Percentiles rank a stretch among this genome's conserved stretches.
phyloP scores from a whole-genome alignment of 2,888 invertebrate genomes.

The Spilarctia lutea region DNA sequence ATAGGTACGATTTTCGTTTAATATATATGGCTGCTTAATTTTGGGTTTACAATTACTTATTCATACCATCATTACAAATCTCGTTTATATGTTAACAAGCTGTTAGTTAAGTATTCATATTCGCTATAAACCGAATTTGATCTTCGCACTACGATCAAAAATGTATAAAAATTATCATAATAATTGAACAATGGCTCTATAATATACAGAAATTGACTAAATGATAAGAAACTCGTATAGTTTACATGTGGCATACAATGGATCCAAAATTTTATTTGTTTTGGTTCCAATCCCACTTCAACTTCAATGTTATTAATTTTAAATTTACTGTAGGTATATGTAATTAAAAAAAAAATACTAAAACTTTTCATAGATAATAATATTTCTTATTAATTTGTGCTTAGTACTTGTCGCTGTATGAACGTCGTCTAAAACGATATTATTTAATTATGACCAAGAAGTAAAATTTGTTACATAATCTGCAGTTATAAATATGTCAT shows the following conservation, averaged over 20 bases:
- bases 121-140: slow-evolving; percentile 36
- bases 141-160: slow-evolving; percentile 43
- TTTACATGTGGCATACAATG: not conserved
- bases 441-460: not conserved
- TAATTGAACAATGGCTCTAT: slow-evolving; percentile 16
- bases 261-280: too few relatives aligned
- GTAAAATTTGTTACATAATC: slow-evolving; percentile 4
- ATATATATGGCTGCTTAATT: slow-evolving; percentile 6
- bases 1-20: not conserved
- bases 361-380: too few relatives aligned
- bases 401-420: too few relatives aligned
- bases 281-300: too few relatives aligned
- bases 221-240: not conserved
- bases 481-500: slow-evolving; percentile 6
- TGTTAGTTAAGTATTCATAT: slow-evolving; percentile 43
- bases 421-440: too few relatives aligned
- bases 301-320: too few relatives aligned
- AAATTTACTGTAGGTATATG: too few relatives aligned
- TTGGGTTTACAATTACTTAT: slow-evolving; percentile 30
- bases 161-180: slow-evolving; percentile 41
- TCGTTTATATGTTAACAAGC: slow-evolving; percentile 52
- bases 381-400: too few relatives aligned
- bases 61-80: slow-evolving; percentile 37
- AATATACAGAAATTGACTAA: slow-evolving; percentile 14
- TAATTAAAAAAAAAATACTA: too few relatives aligned